Evolutionary conservation across 1,140 invertebrate genomes (phyloP), one percentile per base, ranked within the genome.

Genomic region (Andrena cerasifolii): DNA sequence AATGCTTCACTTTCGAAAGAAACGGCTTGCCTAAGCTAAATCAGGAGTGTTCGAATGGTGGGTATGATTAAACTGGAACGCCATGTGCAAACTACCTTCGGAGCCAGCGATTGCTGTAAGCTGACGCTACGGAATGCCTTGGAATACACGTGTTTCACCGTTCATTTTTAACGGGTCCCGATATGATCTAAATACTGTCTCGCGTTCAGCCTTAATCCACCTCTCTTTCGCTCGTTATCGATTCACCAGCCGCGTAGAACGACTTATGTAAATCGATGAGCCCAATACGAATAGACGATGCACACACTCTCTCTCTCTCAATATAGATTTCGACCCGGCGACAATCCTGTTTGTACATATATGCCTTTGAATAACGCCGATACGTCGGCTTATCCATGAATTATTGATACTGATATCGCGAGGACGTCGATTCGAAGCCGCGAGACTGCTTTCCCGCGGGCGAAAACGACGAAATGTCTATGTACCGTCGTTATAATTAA

Each of bases 321-420:
- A 70, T 62, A 72, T 62, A 45, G 54, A 72, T 72, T 61, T n/a
- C 56, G 24, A 14, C 14, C 40, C 56, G 2, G 14, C 26, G 14
- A 62, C 70, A 62, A 49, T 62, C 43, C 56, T 3, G 56, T 61
- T 49, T 62, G 16, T 26, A 72, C 18, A 18, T n/a, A 18, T 49
- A 31, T 26, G 31, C 8, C 54, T 47, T 21, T 43, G 54, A 45
- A 62, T 62, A 58, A 49, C 56, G 21, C 28, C 56, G 56, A 72
- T 59, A 59, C 56, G 28, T 26, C 28, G 40, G 31, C n/a, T 47
- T n/a, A 53, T 33, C 58, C 43, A 49, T 72, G 70, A 72, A 72
- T 72, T 72, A 72, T 72, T 61, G 70, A 72, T 72, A 24, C 70
- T 36, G 53, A 36, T 72, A 62, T 49, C 26, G 36, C 36, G 51